Conservation (phyloP, 2,888 invertebrate species). For the Calameuta idolon region DNA sequence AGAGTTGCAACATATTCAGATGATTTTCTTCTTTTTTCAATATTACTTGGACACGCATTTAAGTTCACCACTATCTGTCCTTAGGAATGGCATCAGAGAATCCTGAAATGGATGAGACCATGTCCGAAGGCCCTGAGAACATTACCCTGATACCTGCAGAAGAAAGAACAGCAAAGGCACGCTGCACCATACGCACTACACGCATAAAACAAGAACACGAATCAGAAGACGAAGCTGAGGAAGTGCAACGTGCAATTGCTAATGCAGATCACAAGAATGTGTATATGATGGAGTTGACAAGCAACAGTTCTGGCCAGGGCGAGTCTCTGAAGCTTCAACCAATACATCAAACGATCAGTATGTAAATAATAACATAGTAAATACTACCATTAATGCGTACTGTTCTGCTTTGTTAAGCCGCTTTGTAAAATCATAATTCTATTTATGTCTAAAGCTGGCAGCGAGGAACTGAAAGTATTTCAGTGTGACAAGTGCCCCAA, state of each 20-base stretch:
- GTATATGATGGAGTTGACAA: constrained; percentile 61
- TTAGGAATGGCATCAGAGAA: constrained; percentile 62
- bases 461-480: constrained; percentile 70
- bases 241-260: constrained; percentile 56
- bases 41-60: too few species aligned
- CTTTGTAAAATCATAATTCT: constrained; percentile 14
- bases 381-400: not conserved
- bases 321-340: constrained; percentile 53
- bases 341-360: constrained; percentile 48
- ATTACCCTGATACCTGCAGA: constrained; percentile 68
- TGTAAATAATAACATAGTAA: constrained; percentile 15
- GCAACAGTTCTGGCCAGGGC: constrained; percentile 43
- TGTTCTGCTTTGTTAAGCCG: constrained; percentile 2
- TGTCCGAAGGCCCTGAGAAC: constrained; percentile 66
- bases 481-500: constrained; percentile 75
- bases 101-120: constrained; percentile 58
- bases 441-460: constrained; percentile 37
- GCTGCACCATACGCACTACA: constrained; percentile 61
- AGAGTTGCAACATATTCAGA: too few species aligned
- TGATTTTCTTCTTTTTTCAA: too few species aligned
- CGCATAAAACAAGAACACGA: constrained; percentile 66
- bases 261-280: constrained; percentile 58
- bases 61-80: not conserved
- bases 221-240: constrained; percentile 61
- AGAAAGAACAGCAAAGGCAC: constrained; percentile 61